phyloP scores from a whole-genome alignment of 2,888 invertebrate species.

The Archaeoteleia sp. region DNA sequence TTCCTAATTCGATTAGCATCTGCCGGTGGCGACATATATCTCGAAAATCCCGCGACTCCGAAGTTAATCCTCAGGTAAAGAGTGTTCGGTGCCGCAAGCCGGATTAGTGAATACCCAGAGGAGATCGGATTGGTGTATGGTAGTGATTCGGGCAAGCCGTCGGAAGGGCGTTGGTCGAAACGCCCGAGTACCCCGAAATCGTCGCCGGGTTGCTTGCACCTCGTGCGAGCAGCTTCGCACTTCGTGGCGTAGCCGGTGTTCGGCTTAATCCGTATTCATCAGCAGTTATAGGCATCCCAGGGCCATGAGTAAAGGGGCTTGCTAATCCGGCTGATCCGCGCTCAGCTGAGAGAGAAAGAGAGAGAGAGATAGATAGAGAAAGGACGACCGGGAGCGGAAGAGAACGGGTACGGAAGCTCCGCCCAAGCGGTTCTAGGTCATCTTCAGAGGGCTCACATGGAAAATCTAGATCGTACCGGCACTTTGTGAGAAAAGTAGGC shows the following conservation, averaged over 20 bases:
- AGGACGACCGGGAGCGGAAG: constrained; percentile 33
- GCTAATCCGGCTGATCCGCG: constrained; percentile 72
- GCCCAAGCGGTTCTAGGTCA: constrained; percentile 58
- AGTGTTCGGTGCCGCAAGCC: constrained; percentile 62
- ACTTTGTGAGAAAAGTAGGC: constrained; percentile 47
- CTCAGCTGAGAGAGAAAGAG: constrained; percentile 65
- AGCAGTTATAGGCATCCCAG: constrained; percentile 68
- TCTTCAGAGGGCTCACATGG: constrained; percentile 32
- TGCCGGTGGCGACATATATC: background rate
- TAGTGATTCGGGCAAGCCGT: constrained; percentile 39
- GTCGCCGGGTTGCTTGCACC: constrained; percentile 44
- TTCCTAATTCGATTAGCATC: constrained; percentile 7
- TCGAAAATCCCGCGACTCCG: constrained; percentile 30
- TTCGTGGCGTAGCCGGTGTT: constrained; percentile 62
- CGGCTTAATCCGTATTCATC: constrained; percentile 72
- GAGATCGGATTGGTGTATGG: constrained; percentile 35
- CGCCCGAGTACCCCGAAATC: constrained; percentile 31
- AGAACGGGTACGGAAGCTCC: constrained; percentile 44
- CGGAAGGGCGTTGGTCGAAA: constrained; percentile 25
- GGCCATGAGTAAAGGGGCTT: constrained; percentile 63
- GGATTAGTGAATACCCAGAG: constrained; percentile 58
- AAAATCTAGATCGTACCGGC: constrained; percentile 44
- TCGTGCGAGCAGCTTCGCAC: constrained; percentile 58
- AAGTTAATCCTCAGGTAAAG: constrained; percentile 64
- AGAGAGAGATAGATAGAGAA: too few species aligned